Conservation (phyloP, 2,113 vertebrate species). For the Galemys pyrenaicus region DNA sequence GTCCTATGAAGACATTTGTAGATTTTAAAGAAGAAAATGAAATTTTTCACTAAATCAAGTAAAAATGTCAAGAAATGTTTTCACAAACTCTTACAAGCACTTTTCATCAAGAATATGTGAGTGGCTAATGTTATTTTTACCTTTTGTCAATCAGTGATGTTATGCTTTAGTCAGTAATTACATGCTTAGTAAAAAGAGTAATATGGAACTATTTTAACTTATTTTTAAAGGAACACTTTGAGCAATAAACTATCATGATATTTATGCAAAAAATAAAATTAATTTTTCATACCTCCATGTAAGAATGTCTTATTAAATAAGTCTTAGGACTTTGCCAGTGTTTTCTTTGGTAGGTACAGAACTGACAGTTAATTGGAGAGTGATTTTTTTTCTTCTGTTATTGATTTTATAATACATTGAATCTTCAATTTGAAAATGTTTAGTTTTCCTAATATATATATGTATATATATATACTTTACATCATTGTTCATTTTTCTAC, state of each 20-base stretch:
- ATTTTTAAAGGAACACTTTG: constrained; percentile 66
- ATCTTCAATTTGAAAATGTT: constrained; percentile 1
- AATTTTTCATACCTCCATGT: constrained; percentile 70
- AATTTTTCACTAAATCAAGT: constrained; percentile 66
- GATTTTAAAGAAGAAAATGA: constrained; percentile 65
- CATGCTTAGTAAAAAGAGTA: constrained; percentile 73
- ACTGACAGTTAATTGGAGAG: neutral
- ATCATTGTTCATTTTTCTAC: too few species aligned
- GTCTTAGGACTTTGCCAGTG: constrained; percentile 20
- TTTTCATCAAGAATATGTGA: constrained; percentile 73
- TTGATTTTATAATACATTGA: constrained; percentile 45
- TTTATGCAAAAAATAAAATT: constrained; percentile 76
- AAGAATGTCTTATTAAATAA: constrained; percentile 66
- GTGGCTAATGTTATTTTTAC: constrained; percentile 66
- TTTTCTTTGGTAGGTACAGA: constrained; percentile 53
- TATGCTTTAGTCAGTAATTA: constrained; percentile 73
- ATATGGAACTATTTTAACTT: constrained; percentile 64
- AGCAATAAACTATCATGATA: constrained; percentile 68
- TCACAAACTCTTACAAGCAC: constrained; percentile 66
- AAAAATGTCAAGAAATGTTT: constrained; percentile 61
- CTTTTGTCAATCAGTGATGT: constrained; percentile 60
- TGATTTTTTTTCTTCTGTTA: neutral
- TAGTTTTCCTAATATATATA: neutral
- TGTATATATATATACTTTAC: too few species aligned
- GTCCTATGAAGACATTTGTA: neutral